Evolutionary conservation across 2,888 invertebrate species (phyloP).

Genomic region (Mycalesis mineus): DNA sequence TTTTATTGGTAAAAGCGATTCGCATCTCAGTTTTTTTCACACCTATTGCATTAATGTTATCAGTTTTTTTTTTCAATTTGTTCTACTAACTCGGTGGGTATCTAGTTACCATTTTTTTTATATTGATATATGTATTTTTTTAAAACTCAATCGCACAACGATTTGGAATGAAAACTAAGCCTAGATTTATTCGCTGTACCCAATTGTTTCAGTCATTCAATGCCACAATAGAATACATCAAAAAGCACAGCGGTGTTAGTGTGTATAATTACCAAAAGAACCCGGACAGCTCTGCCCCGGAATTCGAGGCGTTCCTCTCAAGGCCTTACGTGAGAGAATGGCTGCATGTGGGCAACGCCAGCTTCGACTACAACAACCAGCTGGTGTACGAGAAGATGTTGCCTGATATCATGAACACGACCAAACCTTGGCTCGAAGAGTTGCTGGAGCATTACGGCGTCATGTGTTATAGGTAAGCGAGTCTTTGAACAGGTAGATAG

Average conservation of each 20-base stretch:
- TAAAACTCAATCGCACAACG: no score
- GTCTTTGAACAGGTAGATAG: no score
- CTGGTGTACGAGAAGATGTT: conserved; percentile 80
- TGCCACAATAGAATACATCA: conserved; percentile 52
- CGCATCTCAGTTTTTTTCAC: no score
- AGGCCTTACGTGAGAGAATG: conserved; percentile 65
- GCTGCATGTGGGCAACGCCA: conserved; percentile 57
- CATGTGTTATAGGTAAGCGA: conserved; percentile 76
- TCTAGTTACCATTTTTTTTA: no score
- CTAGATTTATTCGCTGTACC: no score
- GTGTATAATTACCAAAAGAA: conserved; percentile 44
- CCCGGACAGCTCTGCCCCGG: conserved; percentile 26
- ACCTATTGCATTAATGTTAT: no score
- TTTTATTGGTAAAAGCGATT: no score
- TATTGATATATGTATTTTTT: no score
- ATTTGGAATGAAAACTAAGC: no score
- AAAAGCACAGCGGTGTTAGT: conserved; percentile 42
- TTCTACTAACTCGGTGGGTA: no score
- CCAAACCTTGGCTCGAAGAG: conserved; percentile 79
- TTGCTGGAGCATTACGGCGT: conserved; percentile 80
- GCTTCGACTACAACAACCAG: conserved; percentile 48
- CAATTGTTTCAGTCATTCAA: conserved; percentile 51
- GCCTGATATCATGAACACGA: conserved; percentile 83
- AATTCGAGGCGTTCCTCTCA: conserved; percentile 40
- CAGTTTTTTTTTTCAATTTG: no score